phyloP scores from a whole-genome alignment of 2,113 vertebrate species.

The Triplophysa dalaica region DNA sequence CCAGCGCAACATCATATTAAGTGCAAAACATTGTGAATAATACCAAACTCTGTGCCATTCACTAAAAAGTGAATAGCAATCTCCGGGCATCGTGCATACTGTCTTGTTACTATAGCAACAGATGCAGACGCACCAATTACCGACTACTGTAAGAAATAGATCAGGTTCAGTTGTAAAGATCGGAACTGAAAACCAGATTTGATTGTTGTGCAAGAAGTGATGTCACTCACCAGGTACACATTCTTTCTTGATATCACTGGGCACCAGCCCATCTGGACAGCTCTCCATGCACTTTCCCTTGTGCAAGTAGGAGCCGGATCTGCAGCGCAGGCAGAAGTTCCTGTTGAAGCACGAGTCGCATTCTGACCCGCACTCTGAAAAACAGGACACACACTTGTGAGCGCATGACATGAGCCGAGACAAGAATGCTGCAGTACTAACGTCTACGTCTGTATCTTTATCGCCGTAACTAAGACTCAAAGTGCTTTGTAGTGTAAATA shows the following conservation, averaged over 20 bases:
- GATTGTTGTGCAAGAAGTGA: too few species aligned
- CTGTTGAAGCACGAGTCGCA: conserved; percentile 98
- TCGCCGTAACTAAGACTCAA: neutral
- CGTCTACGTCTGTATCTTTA: neutral
- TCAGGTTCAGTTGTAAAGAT: too few species aligned
- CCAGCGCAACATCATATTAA: neutral
- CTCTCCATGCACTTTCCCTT: conserved; percentile 94
- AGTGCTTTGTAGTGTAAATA: conserved; percentile 8
- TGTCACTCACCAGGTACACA: conserved; percentile 76
- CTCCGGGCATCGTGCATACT: too few species aligned
- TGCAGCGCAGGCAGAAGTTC: conserved; percentile 98
- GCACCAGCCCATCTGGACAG: conserved; percentile 88
- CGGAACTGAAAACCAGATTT: too few species aligned
- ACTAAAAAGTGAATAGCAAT: too few species aligned
- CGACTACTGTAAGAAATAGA: too few species aligned
- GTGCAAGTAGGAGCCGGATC: conserved; percentile 91
- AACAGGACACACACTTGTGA: conserved; percentile 61
- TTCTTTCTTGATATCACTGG: conserved; percentile 89
- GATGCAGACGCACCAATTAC: too few species aligned
- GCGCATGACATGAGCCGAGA: neutral
- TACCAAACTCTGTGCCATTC: neutral
- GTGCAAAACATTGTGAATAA: neutral
- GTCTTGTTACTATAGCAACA: too few species aligned
- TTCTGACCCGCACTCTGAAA: conserved; percentile 95
- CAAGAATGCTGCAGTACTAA: neutral